Evolutionary conservation across 1,140 invertebrate genomes (phyloP).

Genomic region (Papilio dardanus): DNA sequence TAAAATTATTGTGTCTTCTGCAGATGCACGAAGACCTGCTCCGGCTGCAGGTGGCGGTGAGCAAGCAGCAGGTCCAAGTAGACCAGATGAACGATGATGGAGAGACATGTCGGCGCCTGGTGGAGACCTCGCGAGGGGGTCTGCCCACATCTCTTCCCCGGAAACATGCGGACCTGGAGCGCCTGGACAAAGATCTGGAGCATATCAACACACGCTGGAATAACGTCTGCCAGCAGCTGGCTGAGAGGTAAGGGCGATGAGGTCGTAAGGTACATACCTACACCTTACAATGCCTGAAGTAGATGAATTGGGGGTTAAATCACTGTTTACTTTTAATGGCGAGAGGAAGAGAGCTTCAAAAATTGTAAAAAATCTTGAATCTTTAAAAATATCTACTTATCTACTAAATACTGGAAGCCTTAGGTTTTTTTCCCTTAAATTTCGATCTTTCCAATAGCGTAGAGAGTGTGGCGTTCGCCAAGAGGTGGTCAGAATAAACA

Average conservation of each 20-base stretch:
- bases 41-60: conserved; percentile 90
- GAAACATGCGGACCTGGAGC: conserved; percentile 92
- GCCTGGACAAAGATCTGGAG: conserved; percentile 96
- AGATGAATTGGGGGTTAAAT: too few relatives aligned
- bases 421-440: too few relatives aligned
- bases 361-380: too few relatives aligned
- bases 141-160: conserved; percentile 81
- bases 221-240: conserved; percentile 94
- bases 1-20: background rate
- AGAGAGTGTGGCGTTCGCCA: too few relatives aligned
- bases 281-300: too few relatives aligned
- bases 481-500: too few relatives aligned
- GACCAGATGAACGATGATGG: conserved; percentile 96
- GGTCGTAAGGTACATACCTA: too few relatives aligned
- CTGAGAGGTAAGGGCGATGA: conserved; percentile 87
- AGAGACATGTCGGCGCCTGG: conserved; percentile 91
- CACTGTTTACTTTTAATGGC: too few relatives aligned
- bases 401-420: too few relatives aligned
- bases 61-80: conserved; percentile 92
- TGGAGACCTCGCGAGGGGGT: conserved; percentile 90
- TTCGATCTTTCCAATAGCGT: too few relatives aligned
- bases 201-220: conserved; percentile 95
- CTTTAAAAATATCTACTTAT: too few relatives aligned
- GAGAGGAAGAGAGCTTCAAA: too few relatives aligned
- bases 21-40: conserved; percentile 89